Conservation (phyloP, 2,113 vertebrate species). For the Pionites leucogaster region DNA sequence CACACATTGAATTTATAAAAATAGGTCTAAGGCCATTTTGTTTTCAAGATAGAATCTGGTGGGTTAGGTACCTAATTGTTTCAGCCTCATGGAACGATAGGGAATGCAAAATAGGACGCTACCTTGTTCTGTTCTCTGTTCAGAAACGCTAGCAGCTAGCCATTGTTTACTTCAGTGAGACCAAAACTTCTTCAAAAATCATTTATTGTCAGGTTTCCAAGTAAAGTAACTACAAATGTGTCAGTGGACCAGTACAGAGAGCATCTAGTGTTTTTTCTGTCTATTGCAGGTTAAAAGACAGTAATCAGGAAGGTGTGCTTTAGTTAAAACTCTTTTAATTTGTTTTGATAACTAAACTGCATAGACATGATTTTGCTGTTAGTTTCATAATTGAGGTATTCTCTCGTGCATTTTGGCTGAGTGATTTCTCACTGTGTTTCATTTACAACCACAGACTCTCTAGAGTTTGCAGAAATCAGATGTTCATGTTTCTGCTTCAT, state of each 20-base stretch:
- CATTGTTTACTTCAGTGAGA: neutral
- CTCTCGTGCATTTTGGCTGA: slow-evolving; percentile 18
- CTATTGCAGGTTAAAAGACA: neutral
- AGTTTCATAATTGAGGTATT: slow-evolving; percentile 35
- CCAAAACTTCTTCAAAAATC: neutral
- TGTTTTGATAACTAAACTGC: neutral
- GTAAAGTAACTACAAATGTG: neutral
- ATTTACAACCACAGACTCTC: neutral
- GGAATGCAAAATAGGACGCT: neutral
- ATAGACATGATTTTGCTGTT: neutral
- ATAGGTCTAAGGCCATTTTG: neutral
- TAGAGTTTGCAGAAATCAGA: slow-evolving; percentile 45
- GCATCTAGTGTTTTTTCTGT: neutral
- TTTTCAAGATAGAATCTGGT: neutral
- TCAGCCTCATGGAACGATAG: neutral
- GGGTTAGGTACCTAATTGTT: neutral
- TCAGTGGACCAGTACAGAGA: neutral
- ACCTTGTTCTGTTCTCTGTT: neutral
- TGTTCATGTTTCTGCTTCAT: slow-evolving; percentile 25
- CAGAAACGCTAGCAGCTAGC: neutral
- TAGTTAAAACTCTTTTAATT: neutral
- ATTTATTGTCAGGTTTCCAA: neutral
- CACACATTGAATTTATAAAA: neutral
- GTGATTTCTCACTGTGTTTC: slow-evolving; percentile 24
- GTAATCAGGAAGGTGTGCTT: neutral